These are phyloP conservation scores for Ectropis grisescens DNA, from an alignment of 1,140 invertebrate species.

Conservation along the genomic window DNA sequence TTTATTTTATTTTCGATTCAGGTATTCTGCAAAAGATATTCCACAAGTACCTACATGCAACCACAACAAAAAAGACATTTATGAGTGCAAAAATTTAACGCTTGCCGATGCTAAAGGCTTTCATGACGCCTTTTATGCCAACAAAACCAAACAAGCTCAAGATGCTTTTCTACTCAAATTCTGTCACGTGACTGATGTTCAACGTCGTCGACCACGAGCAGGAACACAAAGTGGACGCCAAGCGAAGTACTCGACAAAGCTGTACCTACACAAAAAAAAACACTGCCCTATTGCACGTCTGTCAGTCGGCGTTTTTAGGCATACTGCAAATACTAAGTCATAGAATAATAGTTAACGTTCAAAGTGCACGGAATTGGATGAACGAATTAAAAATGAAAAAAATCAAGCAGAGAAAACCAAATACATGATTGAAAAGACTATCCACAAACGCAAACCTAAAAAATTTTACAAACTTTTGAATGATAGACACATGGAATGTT, in stretches of 20 bases:
- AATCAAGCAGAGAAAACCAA: conserved; percentile 11
- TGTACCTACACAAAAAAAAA: conserved; percentile 5
- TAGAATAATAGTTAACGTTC: conserved; percentile 19
- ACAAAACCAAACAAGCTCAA: conserved; percentile 9
- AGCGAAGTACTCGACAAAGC: conserved; percentile 5
- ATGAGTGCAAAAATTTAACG: conserved; percentile 3
- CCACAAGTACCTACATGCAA: no score
- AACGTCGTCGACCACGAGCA: conserved; percentile 6
- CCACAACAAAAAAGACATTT: no score
- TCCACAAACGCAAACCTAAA: conserved; percentile 16
- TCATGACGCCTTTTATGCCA: conserved; percentile 10
- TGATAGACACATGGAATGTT: conserved; percentile 11
- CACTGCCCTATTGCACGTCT: conserved; percentile 8
- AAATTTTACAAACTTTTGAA: conserved; percentile 15
- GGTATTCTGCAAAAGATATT: no score
- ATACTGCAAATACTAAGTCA: conserved; percentile 7
- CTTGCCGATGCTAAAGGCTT: conserved; percentile 6
- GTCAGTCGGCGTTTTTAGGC: conserved; percentile 7
- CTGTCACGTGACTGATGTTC: conserved; percentile 1
- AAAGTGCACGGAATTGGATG: conserved; percentile 13
- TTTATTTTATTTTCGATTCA: no score
- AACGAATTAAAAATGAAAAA: conserved; percentile 11
- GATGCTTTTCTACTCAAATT: conserved; percentile 10
- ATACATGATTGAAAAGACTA: conserved; percentile 11
- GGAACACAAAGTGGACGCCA: conserved; percentile 1